Evolutionary conservation across 2,888 invertebrate species (phyloP).

Genomic region (Tetramorium bicarinatum): DNA sequence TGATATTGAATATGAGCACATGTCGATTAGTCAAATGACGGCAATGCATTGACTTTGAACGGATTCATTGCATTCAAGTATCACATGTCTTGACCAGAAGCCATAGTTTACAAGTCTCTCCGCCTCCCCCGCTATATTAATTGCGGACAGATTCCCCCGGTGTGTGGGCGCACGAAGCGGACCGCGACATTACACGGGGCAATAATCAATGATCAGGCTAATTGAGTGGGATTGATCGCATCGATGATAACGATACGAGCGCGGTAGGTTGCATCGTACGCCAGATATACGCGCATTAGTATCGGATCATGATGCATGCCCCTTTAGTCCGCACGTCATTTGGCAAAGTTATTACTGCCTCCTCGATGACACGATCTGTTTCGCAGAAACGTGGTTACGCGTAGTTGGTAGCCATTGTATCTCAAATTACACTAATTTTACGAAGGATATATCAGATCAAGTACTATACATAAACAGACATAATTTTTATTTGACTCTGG

Average conservation of each 20-base stretch:
- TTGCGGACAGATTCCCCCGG: slow-evolving; percentile 54
- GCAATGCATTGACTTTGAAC: slow-evolving; percentile 41
- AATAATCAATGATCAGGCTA: slow-evolving; percentile 86
- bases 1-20: neutral
- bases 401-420: neutral
- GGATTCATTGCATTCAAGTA: slow-evolving; percentile 53
- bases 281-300: slow-evolving; percentile 79
- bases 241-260: slow-evolving; percentile 84
- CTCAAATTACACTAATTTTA: neutral
- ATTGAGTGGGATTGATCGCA: slow-evolving; percentile 86
- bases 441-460: neutral
- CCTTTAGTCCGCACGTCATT: slow-evolving; percentile 78
- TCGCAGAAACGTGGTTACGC: slow-evolving; percentile 53
- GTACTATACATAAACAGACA: neutral
- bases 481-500: neutral
- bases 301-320: slow-evolving; percentile 82
- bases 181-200: slow-evolving; percentile 73
- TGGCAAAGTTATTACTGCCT: slow-evolving; percentile 80
- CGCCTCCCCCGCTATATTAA: slow-evolving; percentile 58
- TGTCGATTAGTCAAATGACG: slow-evolving; percentile 32
- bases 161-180: slow-evolving; percentile 56
- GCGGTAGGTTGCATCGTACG: slow-evolving; percentile 69
- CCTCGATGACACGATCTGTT: slow-evolving; percentile 78
- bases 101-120: slow-evolving; percentile 59
- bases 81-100: slow-evolving; percentile 59